These are phyloP conservation scores for Erebia palarica DNA, from an alignment of 2,888 invertebrate genomes.

Conservation along the genomic window DNA sequence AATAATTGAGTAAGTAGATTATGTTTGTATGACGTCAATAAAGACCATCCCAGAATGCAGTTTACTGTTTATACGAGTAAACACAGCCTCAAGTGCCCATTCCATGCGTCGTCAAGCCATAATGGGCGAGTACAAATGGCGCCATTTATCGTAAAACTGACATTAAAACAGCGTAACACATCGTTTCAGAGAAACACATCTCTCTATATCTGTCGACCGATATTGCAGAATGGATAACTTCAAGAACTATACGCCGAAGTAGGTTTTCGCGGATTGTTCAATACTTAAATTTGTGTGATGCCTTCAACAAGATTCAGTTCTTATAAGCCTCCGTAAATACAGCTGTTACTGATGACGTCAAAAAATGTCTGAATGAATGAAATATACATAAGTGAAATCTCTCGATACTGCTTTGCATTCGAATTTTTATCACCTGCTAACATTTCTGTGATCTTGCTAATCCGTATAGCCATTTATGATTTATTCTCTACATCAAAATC, in stretches of 20 bases:
- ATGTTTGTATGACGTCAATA: slow-evolving; percentile 13
- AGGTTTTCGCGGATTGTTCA: no score
- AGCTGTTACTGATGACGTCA: no score
- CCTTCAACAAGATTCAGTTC: no score
- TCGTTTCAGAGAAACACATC: slow-evolving; percentile 54
- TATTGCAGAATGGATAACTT: not conserved
- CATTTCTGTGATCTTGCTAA: no score
- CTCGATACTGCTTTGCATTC: no score
- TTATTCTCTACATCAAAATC: no score
- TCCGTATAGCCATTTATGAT: no score
- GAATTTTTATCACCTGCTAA: no score
- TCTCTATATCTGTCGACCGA: slow-evolving; percentile 1
- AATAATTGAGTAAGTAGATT: not conserved
- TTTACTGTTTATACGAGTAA: slow-evolving; percentile 52
- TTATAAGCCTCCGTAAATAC: no score
- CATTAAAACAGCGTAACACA: slow-evolving; percentile 71
- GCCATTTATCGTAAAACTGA: slow-evolving; percentile 77
- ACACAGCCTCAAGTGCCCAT: slow-evolving; percentile 68
- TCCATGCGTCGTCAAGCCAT: slow-evolving; percentile 65
- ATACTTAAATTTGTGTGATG: no score
- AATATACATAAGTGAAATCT: no score
- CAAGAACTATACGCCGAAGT: not conserved
- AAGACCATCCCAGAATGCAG: slow-evolving; percentile 54
- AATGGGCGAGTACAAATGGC: slow-evolving; percentile 69
- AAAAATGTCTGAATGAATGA: no score